These are phyloP conservation scores for Thera britannica DNA, from an alignment of 2,888 invertebrate species.

Conservation along the genomic window DNA sequence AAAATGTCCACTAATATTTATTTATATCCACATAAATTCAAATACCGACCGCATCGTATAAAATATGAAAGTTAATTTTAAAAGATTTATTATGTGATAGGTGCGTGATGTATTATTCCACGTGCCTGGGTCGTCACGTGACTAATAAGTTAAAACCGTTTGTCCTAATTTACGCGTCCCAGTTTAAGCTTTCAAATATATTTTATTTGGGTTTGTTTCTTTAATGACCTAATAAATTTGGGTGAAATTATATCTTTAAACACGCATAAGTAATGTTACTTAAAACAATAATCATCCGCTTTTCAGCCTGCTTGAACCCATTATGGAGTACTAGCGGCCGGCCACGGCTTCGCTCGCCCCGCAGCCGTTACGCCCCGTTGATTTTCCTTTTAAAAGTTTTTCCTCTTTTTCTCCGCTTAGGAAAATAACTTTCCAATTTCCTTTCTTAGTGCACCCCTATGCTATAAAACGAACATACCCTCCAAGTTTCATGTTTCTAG, in stretches of 20 bases:
- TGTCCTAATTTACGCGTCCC: conserved; percentile 44
- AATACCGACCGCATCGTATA: not conserved
- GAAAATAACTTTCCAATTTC: no score
- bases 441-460: no score
- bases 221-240: conserved; percentile 3
- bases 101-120: conserved; percentile 32
- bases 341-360: no score
- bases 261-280: not conserved
- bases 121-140: conserved; percentile 24
- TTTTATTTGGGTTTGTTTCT: conserved; percentile 19
- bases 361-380: no score
- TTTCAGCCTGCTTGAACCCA: no score
- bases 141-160: conserved; percentile 23
- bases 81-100: conserved; percentile 27
- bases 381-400: no score
- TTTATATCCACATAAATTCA: not conserved
- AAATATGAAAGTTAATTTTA: conserved; percentile 11
- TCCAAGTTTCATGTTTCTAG: no score
- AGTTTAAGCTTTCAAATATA: conserved; percentile 30
- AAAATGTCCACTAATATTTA: not conserved
- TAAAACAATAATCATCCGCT: no score
- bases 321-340: no score
- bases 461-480: no score
- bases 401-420: no score
- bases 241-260: not conserved